Evolutionary conservation across 1,140 invertebrate genomes (phyloP), one percentile per base, ranked within the genome.

Genomic region (Solenopsis invicta): DNA sequence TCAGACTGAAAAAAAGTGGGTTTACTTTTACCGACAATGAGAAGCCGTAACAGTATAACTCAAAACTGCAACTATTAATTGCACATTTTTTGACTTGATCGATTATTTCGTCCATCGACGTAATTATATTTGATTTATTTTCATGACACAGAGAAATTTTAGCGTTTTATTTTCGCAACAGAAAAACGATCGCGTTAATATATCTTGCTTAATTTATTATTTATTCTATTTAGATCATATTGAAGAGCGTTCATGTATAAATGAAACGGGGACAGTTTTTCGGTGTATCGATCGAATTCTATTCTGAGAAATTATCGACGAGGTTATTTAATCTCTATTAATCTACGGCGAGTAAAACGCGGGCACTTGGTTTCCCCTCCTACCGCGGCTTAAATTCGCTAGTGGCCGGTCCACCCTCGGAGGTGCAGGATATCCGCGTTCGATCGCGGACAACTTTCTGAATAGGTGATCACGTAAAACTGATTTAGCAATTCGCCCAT

Each of bases 391-490:
- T 78, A 90, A 82, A 69, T 75, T 72, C 29, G 61, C 59, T 81
- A 82, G 24, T 85, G 82, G 89, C 89, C 89, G 52, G 87, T 86
- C 87, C 75, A 85, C 21, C 66, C 45, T 72, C 59, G 37, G 34
- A 1, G 21, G 64, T 87, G 90, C 88, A 87, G 91, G 91, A 91
- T 92, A 93, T 93, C 92, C 91, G 87, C 86, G 82, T 93, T 94
- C 91, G 90, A 93, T 93, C 90, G 88, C 90, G 90, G 88, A 93
- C 94, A 95, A 95, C 94, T 95, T 95, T 94, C 92, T 95, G 95
- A 95, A 95, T 95, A 95, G 95, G 94, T 95, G 95, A 95, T 95
- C 94, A 95, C 93, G 95, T 95, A 95, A 95, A 95, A 95, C 94
- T 95, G 95, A 95, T 95, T 95, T 95, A 94, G 94, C 94, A 95